phyloP scores from a whole-genome alignment of 1,140 invertebrate species.

The Tachypleus tridentatus region DNA sequence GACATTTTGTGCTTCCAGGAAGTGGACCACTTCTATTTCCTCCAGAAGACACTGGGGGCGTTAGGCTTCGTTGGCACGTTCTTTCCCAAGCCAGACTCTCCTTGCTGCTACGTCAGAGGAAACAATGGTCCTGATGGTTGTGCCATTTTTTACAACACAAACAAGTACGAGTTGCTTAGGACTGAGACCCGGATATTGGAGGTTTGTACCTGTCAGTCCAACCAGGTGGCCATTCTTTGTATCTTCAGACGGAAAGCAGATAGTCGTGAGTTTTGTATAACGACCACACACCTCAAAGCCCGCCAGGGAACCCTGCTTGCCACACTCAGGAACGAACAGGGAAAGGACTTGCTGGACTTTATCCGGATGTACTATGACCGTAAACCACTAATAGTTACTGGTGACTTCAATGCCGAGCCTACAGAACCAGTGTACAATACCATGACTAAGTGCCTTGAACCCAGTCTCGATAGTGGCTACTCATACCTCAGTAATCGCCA shows the following conservation, averaged over 20 bases:
- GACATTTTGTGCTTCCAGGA: constrained; percentile 61
- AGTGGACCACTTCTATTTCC: constrained; percentile 56
- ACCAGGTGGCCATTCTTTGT: constrained; percentile 43
- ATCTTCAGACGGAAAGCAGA: constrained; percentile 40
- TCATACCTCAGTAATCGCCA: constrained; percentile 24
- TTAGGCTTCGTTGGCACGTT: constrained; percentile 58
- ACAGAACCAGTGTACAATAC: constrained; percentile 54
- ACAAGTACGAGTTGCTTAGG: constrained; percentile 47
- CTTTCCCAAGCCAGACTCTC: constrained; percentile 64
- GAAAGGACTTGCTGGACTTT: constrained; percentile 53
- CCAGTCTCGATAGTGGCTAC: constrained; percentile 33
- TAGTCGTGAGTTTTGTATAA: constrained; percentile 47
- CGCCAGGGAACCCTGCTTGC: constrained; percentile 51
- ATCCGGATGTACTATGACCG: constrained; percentile 34
- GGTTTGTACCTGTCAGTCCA: constrained; percentile 53
- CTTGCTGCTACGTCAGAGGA: constrained; percentile 55
- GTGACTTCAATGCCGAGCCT: constrained; percentile 69
- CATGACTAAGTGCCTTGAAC: constrained; percentile 32
- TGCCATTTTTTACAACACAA: constrained; percentile 55
- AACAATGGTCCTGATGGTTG: constrained; percentile 70
- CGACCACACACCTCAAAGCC: constrained; percentile 65
- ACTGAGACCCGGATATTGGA: constrained; percentile 49
- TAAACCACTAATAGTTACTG: constrained; percentile 51
- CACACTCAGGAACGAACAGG: constrained; percentile 58
- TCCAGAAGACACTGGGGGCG: constrained; percentile 46